Evolutionary conservation across 2,797 vertebrate genomes (phyloP), one percentile per base, ranked within the genome.

Genomic region (Pteropus rufus): DNA sequence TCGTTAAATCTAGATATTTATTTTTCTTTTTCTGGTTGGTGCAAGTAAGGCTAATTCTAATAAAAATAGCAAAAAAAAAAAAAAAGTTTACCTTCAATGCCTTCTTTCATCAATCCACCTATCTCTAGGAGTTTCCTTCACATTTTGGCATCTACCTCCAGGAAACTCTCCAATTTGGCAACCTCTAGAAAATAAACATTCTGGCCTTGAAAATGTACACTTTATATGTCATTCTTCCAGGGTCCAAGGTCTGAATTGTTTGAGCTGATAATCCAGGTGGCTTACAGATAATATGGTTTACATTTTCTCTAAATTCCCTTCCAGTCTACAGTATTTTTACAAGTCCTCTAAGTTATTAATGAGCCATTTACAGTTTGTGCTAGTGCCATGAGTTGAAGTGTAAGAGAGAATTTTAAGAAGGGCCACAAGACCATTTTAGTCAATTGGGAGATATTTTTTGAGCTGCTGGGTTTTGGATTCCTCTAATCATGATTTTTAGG

Each of bases 371-470:
- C 1, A 54, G 26, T 52, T 85, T 93, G 46, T 88, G 26, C 54
- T 49, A 88, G 26, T 36, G 21, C 58, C 49, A 41, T 83, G 81
- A 92, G 15, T 39, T 92, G 65, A 89, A 93, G 39, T 15, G 24
- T 16, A 67, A 93, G 52, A 89, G 34, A 82, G 34, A 81, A 67
- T 76, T 91, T 91, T 91, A 91, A 77, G 49, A 86, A 92, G 4
- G 7, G 10, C 3, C 39, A 54, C 3, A 79, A 82, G 41, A 87
- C 36, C 18, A 39, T 77, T 82, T 82, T 26, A 92, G 44, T 80
- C 24, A 87, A 92, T 26, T 69, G 36, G 2, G 72, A 49, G 21
- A 69, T 76, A 41, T 12, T 80, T 95, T 84, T 85, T 92, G 87
- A 89, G 34, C 58, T 92, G 56, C 14, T 90, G 31, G 16, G 18